These are phyloP conservation scores for Sebastes nivosus DNA, from an alignment of 2,797 vertebrate species.

Conservation along the genomic window DNA sequence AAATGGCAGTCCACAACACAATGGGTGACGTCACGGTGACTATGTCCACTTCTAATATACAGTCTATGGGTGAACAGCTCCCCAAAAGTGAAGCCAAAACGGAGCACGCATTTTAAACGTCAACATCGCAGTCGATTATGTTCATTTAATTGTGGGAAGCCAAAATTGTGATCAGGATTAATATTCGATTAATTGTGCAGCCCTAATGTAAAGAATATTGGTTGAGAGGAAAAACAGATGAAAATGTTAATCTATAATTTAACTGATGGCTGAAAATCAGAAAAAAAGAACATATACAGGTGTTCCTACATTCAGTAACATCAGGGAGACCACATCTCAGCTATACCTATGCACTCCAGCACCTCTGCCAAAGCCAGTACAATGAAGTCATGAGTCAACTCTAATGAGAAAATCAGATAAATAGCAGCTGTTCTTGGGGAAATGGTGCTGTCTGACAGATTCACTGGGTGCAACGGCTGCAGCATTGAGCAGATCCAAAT, in stretches of 20 bases:
- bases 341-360: constrained; percentile 55
- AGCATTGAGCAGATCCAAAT: constrained; percentile 82
- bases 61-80: no score
- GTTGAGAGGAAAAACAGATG: neutral
- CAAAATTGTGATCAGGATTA: no score
- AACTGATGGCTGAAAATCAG: constrained; percentile 4
- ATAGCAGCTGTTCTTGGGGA: constrained; percentile 82
- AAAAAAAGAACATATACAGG: constrained; percentile 13
- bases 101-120: no score
- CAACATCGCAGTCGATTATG: no score
- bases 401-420: constrained; percentile 89
- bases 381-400: constrained; percentile 86
- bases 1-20: no score
- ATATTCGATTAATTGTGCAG: no score
- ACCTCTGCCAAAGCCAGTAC: constrained; percentile 78
- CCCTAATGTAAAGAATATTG: neutral
- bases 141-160: no score
- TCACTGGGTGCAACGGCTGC: constrained; percentile 84
- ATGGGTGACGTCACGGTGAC: no score
- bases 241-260: neutral
- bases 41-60: no score
- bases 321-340: constrained; percentile 39
- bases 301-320: constrained; percentile 43
- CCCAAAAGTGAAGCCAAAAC: no score
- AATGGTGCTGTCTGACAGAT: constrained; percentile 82